Evolutionary conservation across 2,797 vertebrate genomes (phyloP).

Genomic region (Enoplosus armatus): DNA sequence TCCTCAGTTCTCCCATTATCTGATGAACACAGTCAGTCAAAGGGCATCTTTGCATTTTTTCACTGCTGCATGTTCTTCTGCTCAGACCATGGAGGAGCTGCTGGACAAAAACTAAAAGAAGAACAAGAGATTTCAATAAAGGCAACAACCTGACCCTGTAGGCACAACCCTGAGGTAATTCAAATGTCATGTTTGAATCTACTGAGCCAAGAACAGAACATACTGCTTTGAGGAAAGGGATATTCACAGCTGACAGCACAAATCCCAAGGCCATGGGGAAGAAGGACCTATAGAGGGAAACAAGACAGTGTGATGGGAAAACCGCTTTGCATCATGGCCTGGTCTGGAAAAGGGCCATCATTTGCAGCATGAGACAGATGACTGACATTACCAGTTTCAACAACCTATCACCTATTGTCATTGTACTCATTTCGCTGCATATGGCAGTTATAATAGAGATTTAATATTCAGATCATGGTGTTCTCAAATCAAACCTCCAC

Average conservation of each 20-base stretch:
- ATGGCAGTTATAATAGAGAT: too few relatives aligned
- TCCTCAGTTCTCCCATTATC: not conserved
- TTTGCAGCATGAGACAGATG: not conserved
- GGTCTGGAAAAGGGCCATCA: not conserved
- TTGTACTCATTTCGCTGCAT: not conserved
- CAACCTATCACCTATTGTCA: not conserved
- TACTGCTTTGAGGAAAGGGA: conserved; percentile 87
- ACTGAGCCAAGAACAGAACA: not conserved
- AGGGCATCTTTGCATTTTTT: too few relatives aligned
- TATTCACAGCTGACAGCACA: conserved; percentile 82
- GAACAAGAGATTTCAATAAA: not conserved
- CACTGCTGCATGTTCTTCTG: not conserved
- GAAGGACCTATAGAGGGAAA: conserved; percentile 85
- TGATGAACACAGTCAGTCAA: not conserved
- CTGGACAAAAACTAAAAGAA: conserved; percentile 75
- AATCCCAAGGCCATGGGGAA: conserved; percentile 89
- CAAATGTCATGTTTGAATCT: not conserved
- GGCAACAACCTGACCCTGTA: not conserved
- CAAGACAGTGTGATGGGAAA: conserved; percentile 6
- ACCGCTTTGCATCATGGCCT: not conserved
- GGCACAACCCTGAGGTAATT: not conserved
- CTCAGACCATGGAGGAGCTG: conserved; percentile 86
- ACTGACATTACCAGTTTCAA: not conserved
- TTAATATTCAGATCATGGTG: not conserved
- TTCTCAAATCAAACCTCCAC: not conserved